These are phyloP conservation scores for Cephus spinipes DNA, from an alignment of 2,888 invertebrate genomes.

Conservation along the genomic window DNA sequence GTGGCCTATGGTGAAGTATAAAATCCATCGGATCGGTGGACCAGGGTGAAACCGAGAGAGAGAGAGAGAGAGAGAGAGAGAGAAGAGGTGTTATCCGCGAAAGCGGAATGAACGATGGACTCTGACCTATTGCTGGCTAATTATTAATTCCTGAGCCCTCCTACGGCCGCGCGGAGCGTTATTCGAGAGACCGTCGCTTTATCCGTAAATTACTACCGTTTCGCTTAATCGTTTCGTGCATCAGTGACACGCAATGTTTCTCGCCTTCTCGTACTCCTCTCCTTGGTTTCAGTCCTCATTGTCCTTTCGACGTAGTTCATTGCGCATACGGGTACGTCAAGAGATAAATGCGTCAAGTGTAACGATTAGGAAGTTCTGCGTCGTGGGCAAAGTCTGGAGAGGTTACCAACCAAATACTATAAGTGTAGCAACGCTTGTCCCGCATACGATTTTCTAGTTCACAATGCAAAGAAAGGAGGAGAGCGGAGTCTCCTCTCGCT, in stretches of 20 bases:
- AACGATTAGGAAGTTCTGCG: background rate
- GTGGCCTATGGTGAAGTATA: constrained; percentile 20
- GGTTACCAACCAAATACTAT: background rate
- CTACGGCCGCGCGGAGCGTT: background rate
- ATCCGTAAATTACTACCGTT: background rate
- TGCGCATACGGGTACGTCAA: background rate
- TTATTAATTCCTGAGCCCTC: background rate
- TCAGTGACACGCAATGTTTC: background rate
- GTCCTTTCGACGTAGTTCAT: background rate
- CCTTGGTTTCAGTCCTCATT: background rate
- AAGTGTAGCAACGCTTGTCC: background rate
- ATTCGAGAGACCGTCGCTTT: background rate
- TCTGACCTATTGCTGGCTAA: background rate
- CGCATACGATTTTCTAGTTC: background rate
- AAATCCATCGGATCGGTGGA: constrained; percentile 18
- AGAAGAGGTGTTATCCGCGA: background rate
- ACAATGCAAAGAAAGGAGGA: background rate
- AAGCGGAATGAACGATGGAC: background rate
- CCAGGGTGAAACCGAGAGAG: constrained; percentile 1
- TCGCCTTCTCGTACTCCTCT: background rate
- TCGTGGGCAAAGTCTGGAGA: background rate
- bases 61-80: background rate
- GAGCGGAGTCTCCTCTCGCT: background rate
- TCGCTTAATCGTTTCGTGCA: background rate
- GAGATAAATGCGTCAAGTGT: background rate